Conservation (phyloP, 2,113 vertebrate genomes). For the Steatornis caripensis region DNA sequence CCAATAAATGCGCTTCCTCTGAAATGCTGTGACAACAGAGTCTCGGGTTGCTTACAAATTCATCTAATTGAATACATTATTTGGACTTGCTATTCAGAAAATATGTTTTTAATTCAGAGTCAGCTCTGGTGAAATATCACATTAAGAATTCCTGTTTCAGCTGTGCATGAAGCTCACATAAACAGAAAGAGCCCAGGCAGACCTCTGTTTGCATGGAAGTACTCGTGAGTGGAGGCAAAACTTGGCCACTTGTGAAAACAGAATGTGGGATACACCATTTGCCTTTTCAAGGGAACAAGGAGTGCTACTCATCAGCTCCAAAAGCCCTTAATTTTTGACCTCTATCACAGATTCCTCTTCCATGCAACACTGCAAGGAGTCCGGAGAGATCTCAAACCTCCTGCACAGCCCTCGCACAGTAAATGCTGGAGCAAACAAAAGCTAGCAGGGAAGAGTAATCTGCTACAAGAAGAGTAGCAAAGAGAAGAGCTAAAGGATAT, state of each 20-base stretch:
- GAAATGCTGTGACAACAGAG: rapidly evolving
- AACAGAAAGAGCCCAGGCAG: neutral
- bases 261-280: neutral
- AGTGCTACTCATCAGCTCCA: neutral
- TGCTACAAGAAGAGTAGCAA: neutral
- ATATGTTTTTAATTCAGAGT: neutral
- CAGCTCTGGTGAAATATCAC: neutral
- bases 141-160: neutral
- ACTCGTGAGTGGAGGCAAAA: neutral
- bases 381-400: neutral
- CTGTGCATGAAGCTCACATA: neutral
- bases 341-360: neutral
- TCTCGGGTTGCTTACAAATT: neutral
- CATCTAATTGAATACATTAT: neutral
- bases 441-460: neutral
- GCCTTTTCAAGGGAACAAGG: neutral
- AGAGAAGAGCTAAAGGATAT: neutral
- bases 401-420: neutral
- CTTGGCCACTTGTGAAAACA: neutral
- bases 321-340: neutral
- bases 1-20: neutral
- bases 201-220: neutral
- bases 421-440: neutral
- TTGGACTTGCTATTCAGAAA: neutral
- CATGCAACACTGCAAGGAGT: neutral